These are phyloP conservation scores for Hemiscyllium ocellatum DNA, from an alignment of 2,113 vertebrate genomes.

Conservation along the genomic window DNA sequence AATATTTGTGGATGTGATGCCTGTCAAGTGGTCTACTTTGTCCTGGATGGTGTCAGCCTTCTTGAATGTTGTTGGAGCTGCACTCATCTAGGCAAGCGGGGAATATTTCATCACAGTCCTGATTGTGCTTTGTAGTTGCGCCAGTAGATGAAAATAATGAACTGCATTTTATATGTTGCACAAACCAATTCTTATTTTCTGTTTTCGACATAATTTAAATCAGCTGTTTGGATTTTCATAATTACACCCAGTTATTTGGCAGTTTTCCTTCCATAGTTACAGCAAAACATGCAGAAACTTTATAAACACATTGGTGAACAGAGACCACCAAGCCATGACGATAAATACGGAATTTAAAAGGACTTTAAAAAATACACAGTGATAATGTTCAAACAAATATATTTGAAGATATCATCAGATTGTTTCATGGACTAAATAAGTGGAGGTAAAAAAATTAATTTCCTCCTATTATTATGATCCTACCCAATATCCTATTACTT, in stretches of 20 bases:
- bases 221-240: neutral
- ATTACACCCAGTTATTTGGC: conserved; percentile 25
- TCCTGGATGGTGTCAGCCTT: too few species aligned
- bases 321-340: neutral
- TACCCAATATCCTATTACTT: neutral
- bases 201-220: neutral
- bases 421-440: neutral
- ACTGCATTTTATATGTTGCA: neutral
- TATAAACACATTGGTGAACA: neutral
- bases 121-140: too few species aligned
- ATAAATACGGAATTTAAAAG: neutral
- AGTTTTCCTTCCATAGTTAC: neutral
- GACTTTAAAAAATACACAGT: neutral
- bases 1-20: too few species aligned
- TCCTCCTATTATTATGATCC: neutral
- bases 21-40: too few species aligned
- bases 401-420: neutral
- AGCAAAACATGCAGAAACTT: neutral
- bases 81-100: too few species aligned
- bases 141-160: neutral
- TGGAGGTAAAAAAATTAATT: neutral
- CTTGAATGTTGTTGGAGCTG: too few species aligned
- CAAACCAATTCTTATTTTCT: neutral
- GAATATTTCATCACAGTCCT: too few species aligned
- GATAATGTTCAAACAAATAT: neutral